Conservation (phyloP, 2,797 vertebrate species). For the Melanogrammus aeglefinus region DNA sequence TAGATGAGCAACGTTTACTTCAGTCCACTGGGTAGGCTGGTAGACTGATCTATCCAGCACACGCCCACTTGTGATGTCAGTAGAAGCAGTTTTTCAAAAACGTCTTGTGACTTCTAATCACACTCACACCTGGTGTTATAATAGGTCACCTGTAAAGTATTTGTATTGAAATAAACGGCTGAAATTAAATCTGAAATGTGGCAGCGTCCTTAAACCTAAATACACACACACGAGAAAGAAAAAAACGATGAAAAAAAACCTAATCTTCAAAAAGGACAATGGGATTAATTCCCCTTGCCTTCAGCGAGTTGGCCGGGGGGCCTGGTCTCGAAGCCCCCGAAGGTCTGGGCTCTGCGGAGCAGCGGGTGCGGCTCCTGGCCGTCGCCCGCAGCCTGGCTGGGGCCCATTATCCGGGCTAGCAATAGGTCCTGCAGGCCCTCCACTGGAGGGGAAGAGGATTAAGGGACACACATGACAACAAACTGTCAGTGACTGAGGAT, state of each 20-base stretch:
- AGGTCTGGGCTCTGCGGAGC: conserved; percentile 66
- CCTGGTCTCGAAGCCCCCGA: conserved; percentile 63
- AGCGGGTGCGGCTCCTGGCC: neutral
- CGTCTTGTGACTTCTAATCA: no score
- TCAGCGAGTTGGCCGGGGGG: conserved; percentile 34
- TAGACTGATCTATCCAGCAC: no score
- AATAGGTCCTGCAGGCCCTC: conserved; percentile 81
- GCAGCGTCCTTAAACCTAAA: neutral
- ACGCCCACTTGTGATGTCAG: no score
- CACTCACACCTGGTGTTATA: no score
- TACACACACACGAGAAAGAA: neutral
- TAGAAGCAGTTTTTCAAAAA: no score
- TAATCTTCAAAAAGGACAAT: neutral
- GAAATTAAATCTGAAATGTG: no score
- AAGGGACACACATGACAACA: neutral
- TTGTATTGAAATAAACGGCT: no score
- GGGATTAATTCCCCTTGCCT: conserved; percentile 61
- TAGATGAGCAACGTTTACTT: no score
- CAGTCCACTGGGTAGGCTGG: no score
- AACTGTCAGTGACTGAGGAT: neutral
- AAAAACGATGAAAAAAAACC: no score
- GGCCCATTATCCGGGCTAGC: conserved; percentile 51
- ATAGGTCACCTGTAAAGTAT: no score
- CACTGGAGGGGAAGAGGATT: conserved; percentile 61
- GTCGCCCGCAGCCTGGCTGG: conserved; percentile 49